Evolutionary conservation across 2,113 vertebrate genomes (phyloP).

Genomic region (Panurus biarmicus): DNA sequence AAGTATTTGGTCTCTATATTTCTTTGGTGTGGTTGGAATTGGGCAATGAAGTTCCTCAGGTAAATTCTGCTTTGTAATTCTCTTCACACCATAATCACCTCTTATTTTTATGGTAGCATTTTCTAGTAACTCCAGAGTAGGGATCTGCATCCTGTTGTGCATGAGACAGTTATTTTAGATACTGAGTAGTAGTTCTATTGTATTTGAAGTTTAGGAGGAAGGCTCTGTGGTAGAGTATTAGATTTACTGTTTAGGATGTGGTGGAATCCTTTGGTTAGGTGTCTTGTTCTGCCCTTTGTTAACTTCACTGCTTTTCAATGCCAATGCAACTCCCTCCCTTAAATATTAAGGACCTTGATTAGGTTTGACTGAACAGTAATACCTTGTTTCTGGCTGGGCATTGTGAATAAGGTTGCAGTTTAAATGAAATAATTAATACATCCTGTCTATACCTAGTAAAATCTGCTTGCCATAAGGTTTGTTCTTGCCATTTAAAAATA

Average conservation of each 20-base stretch:
- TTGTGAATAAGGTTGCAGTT: neutral
- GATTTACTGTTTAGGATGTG: neutral
- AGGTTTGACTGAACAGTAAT: neutral
- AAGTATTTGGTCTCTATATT: neutral
- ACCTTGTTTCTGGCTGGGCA: neutral
- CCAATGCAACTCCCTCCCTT: neutral
- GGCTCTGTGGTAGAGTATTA: neutral
- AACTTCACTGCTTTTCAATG: neutral
- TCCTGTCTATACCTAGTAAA: neutral
- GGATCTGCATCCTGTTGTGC: neutral
- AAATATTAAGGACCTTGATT: neutral
- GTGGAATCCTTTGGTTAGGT: neutral
- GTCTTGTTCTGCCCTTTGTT: neutral
- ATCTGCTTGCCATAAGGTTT: neutral
- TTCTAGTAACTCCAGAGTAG: neutral
- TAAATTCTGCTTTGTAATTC: neutral
- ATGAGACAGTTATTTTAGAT: neutral
- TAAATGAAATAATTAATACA: neutral
- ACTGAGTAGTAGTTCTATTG: neutral
- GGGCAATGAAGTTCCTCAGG: neutral
- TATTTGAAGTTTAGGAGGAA: neutral
- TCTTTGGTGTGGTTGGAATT: neutral
- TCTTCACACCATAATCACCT: neutral
- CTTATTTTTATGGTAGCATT: neutral
- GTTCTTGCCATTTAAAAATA: neutral